Base-by-base conservation (phyloP, 2,113 vertebrate genomes). In the Trematocara stigmaticum region DNA sequence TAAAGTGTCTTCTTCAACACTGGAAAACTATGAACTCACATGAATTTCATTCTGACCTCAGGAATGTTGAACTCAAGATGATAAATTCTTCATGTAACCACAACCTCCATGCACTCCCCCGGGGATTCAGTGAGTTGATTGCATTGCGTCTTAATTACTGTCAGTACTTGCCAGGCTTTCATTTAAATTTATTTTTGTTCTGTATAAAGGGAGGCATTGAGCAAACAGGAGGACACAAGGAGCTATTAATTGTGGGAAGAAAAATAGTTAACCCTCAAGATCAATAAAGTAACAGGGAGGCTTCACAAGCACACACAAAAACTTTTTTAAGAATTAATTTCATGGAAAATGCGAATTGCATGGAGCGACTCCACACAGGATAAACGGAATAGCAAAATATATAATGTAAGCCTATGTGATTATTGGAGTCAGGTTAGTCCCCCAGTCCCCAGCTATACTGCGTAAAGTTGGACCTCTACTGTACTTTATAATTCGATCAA, bases 31-130 rank as follows among this genome's bases (percentile, higher is more conserved):
- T 80, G 29, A 69, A 26, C 55, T 74, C 78, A 82, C 20, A 83
- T 38, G 26, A 18, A n/a, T 29, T 64, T 82, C 20, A 35, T 71
- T 89, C 69, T 84, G 81, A 92, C 92, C 92, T 91, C 92, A 92
- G 81, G 83, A 93, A 94, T 92, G 81, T 89, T 94, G 66, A 92
- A 88, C 91, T 81, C n/a, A 3, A n/a, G 59, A 76, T 49, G 79
- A 80, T 38, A 90, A 64, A 91, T 93, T 88, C 91, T 88, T 95
- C 83, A 42, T 16, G 2, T 11, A 84, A 87, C 84, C 84, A 55
- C 57, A 79, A 35, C 81, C 86, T 66, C 79, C 10, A 8, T 52
- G 78, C 56, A 34, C 40, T 52, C 13, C 15, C 4, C 18, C 47
- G 35, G 6, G 47, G 6, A 49, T 51, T 10, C 69, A 76, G 56